Evolutionary conservation across 2,888 invertebrate genomes (phyloP).

Genomic region (Heliconius sara): DNA sequence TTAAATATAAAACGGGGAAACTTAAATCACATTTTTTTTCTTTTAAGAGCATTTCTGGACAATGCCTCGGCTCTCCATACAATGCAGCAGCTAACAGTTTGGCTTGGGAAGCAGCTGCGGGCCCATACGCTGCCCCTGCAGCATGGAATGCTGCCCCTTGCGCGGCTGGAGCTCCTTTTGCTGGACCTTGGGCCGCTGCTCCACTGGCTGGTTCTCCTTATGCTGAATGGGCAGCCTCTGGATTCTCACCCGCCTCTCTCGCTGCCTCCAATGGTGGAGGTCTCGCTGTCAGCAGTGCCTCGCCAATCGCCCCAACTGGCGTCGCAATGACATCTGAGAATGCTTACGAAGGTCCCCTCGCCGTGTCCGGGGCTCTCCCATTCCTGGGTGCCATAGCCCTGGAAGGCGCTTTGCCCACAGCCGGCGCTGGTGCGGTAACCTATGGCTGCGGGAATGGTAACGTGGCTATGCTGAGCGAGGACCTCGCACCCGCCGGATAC

Average conservation of each 20-base stretch:
- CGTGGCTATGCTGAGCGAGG: conserved; percentile 55
- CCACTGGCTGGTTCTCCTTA: conserved; percentile 32
- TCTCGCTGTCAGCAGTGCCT: conserved; percentile 57
- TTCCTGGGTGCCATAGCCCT: conserved; percentile 62
- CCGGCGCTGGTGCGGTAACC: conserved; percentile 57
- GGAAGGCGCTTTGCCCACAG: conserved; percentile 59
- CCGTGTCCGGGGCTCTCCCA: conserved; percentile 61
- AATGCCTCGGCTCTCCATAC: conserved; percentile 43
- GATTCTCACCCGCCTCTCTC: conserved; percentile 57
- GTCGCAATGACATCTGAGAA: conserved; percentile 62
- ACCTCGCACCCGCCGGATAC: conserved; percentile 46
- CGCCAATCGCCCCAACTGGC: conserved; percentile 59
- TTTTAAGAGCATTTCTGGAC: conserved; percentile 46
- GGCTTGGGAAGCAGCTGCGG: conserved; percentile 25
- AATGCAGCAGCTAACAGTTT: conserved; percentile 23
- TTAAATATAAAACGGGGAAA: not conserved
- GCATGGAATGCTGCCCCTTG: conserved; percentile 30
- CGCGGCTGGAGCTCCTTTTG: conserved; percentile 27
- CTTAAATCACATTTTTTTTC: not conserved
- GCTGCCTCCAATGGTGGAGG: conserved; percentile 60
- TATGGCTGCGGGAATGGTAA: conserved; percentile 63
- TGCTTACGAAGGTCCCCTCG: conserved; percentile 58
- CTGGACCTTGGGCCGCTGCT: conserved; percentile 17
- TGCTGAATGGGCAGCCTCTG: conserved; percentile 52
- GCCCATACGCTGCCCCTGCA: conserved; percentile 34